These are phyloP conservation scores for Balaenoptera acutorostrata DNA, from an alignment of 2,113 vertebrate genomes.

Conservation along the genomic window DNA sequence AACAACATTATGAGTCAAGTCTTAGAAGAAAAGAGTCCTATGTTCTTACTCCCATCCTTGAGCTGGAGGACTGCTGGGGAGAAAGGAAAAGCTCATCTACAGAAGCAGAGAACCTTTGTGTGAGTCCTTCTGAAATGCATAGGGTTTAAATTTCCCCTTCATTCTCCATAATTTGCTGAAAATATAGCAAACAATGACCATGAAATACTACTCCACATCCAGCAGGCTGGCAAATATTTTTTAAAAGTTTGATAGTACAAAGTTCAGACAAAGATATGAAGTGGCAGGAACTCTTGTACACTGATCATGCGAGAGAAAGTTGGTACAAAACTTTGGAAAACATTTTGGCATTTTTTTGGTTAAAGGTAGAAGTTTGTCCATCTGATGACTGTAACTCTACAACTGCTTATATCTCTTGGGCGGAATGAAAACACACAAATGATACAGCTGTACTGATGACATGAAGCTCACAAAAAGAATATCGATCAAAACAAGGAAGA, in stretches of 20 bases:
- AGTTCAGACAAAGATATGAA: background rate
- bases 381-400: background rate
- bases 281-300: background rate
- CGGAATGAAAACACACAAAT: background rate
- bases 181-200: background rate
- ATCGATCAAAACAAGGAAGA: background rate
- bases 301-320: background rate
- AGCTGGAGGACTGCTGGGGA: background rate
- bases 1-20: background rate
- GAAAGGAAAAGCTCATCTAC: background rate
- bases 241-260: background rate
- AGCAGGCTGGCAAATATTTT: background rate
- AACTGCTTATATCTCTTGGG: background rate
- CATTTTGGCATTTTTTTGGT: background rate
- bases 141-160: background rate
- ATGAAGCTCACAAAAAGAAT: background rate
- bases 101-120: background rate
- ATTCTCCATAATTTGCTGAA: background rate
- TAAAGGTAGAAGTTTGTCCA: background rate
- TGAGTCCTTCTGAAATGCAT: background rate
- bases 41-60: background rate
- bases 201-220: background rate
- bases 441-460: background rate
- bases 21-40: background rate
- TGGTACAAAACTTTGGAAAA: background rate